Base-by-base conservation (phyloP, 2,113 vertebrate species). In the Sigmodon hispidus region DNA sequence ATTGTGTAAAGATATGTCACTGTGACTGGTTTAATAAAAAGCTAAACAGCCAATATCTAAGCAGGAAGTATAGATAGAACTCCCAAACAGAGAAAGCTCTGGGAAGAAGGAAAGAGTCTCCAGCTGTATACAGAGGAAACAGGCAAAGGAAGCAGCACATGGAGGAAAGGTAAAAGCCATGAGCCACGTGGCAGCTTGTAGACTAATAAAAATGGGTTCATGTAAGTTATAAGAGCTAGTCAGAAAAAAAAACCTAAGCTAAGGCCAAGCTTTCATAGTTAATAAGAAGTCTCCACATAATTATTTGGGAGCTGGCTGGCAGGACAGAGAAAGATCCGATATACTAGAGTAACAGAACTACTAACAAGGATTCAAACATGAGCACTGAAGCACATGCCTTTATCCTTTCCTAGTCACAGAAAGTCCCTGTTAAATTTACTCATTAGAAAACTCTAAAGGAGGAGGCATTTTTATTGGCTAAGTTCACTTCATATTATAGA, bases 401-500 rank as follows among this genome's bases (percentile, higher is more conserved):
- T 83, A 40, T 84, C 76, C 65, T 95, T 45, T 65, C 43, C 21
- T 61, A 85, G 72, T 84, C 89, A 76, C 48, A 55, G 36, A 67
- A 85, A 67, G 36, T 76, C 31, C 50, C 67, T 16, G 21, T 21
- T 8, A 2, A 24, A 50, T 48, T 84, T 45, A 36, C 45, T 85
- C 36, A 87, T 76, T 67, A 90, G 31, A 88, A 92, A 92, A 57
- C 45, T 70, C 57, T 63, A 65, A 85, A 90, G 43, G 84, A 72
- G 19, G 15, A 52, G 40, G 75, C 52, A 73, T 77, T 88, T 34
- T 75, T 86, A 89, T 61, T 57, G 59, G 40, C 15, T 59, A 81
- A 92, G 31, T 89, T 97, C 34, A 72, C 72, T 92, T 93, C 65
- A 63, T 69, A 85, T 80, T 55, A 57, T 11, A 92, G 63, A 36